These are phyloP conservation scores for Odontophorus gujanensis DNA, from an alignment of 2,113 vertebrate genomes.

Conservation along the genomic window DNA sequence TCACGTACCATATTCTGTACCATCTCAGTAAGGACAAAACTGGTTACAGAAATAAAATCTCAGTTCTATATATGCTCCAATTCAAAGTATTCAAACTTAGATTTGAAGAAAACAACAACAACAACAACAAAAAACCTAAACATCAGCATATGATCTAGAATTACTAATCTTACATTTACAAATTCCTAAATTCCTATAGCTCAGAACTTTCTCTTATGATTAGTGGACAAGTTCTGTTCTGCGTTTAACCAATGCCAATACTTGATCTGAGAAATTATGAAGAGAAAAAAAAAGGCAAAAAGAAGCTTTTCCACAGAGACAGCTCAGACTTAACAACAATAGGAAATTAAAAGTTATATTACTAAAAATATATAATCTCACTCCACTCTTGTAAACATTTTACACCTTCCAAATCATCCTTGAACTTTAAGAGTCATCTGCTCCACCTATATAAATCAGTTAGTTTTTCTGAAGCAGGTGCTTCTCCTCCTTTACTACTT, in stretches of 20 bases:
- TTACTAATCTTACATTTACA: neutral
- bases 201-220: neutral
- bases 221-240: neutral
- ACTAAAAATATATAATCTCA: neutral
- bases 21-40: neutral
- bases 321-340: neutral
- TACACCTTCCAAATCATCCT: neutral
- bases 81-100: neutral
- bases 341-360: neutral
- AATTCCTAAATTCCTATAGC: neutral
- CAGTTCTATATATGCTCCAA: neutral
- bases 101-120: neutral
- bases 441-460: neutral
- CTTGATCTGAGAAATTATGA: neutral
- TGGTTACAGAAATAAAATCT: neutral
- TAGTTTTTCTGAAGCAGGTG: neutral
- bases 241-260: neutral
- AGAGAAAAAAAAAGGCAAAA: neutral
- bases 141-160: neutral
- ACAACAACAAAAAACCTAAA: neutral
- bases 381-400: neutral
- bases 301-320: neutral
- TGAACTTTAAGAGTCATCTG: neutral
- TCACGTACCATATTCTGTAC: neutral
- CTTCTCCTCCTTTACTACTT: neutral